phyloP scores from a whole-genome alignment of 2,888 invertebrate species.

The Yponomeuta cagnagella region DNA sequence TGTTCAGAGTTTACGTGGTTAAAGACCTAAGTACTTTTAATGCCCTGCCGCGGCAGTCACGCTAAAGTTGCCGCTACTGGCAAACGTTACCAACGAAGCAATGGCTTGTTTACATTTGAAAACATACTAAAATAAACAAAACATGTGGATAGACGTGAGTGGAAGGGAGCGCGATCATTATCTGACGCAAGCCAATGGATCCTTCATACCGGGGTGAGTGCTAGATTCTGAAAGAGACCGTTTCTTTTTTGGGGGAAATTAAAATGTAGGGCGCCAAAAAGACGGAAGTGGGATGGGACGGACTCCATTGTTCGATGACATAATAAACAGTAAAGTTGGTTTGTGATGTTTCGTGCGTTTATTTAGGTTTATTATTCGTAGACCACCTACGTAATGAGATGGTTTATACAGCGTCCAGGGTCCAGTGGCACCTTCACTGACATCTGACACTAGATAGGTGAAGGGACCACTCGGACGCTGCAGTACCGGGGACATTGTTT shows the following conservation, averaged over 20 bases:
- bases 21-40: constrained; percentile 34
- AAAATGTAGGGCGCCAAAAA: constrained; percentile 9
- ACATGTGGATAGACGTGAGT: constrained; percentile 78
- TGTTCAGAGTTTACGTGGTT: not conserved
- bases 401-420: too few species aligned
- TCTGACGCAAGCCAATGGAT: constrained; percentile 75
- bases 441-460: too few species aligned
- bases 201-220: constrained; percentile 80
- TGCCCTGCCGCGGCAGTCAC: constrained; percentile 40
- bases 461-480: too few species aligned
- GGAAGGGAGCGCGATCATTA: constrained; percentile 77
- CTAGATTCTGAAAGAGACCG: constrained; percentile 10
- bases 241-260: constrained; percentile 14
- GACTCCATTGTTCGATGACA: not conserved
- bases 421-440: too few species aligned
- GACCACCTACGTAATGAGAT: too few species aligned
- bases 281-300: constrained; percentile 6
- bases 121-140: constrained; percentile 30
- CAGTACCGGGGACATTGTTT: too few species aligned
- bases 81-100: constrained; percentile 34
- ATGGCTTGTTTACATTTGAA: not conserved
- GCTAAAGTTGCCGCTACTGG: constrained; percentile 41
- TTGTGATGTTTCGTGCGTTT: too few species aligned
- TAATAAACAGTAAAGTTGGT: not conserved
- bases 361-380: too few species aligned